Conservation (phyloP, 2,797 vertebrate genomes). For the Sylvilagus floridanus region DNA sequence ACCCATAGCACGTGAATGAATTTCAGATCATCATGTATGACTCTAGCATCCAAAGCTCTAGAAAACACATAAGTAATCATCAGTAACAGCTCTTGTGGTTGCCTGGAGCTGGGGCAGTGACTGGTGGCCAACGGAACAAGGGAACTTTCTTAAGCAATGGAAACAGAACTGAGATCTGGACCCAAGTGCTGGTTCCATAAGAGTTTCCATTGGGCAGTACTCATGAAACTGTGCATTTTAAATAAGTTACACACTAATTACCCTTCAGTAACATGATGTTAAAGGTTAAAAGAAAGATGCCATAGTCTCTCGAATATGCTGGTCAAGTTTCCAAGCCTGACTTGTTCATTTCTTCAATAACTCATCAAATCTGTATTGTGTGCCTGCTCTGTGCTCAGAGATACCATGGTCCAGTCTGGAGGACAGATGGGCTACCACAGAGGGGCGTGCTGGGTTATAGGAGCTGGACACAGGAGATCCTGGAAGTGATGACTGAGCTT, state of each 20-base stretch:
- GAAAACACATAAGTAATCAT: conserved; percentile 10
- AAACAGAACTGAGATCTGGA: background rate
- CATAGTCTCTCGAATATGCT: background rate
- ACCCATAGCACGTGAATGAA: background rate
- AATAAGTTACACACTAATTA: background rate
- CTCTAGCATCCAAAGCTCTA: background rate
- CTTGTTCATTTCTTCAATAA: conserved; percentile 19
- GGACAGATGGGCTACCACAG: background rate
- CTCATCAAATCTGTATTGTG: background rate
- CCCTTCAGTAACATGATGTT: background rate
- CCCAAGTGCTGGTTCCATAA: background rate
- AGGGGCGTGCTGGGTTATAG: background rate
- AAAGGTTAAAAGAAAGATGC: background rate
- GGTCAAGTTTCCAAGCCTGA: background rate
- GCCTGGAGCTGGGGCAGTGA: background rate
- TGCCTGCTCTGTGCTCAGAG: background rate
- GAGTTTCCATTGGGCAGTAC: background rate
- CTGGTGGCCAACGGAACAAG: background rate
- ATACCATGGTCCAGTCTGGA: background rate
- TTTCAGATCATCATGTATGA: background rate
- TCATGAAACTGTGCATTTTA: background rate
- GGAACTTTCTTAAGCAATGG: background rate
- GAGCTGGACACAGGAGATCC: background rate
- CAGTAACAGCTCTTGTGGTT: background rate
- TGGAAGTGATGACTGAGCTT: background rate